Evolutionary conservation across 2,888 invertebrate genomes (phyloP).

Genomic region (Aphidius colemani): DNA sequence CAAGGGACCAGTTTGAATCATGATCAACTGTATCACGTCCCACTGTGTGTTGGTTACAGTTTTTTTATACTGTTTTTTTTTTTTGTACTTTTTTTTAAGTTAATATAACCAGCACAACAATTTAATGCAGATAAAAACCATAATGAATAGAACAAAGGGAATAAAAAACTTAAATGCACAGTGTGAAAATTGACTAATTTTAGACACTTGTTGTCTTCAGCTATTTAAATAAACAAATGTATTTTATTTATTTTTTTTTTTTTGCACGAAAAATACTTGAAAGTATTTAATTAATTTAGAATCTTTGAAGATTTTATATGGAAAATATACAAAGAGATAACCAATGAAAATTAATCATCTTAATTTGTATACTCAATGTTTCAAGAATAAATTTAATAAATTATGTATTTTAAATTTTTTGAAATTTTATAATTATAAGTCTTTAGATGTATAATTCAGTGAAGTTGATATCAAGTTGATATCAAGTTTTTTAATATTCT

Average conservation of each 20-base stretch:
- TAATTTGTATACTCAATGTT: no score
- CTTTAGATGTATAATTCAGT: no score
- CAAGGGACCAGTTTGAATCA: slow-evolving; percentile 18
- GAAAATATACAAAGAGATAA: no score
- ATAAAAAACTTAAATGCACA: slow-evolving; percentile 3
- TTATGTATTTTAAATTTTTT: no score
- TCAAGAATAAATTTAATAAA: no score
- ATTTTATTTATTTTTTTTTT: slow-evolving; percentile 5
- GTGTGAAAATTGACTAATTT: slow-evolving; percentile 19
- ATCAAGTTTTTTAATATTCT: no score
- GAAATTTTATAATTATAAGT: no score
- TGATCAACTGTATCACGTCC: neutral
- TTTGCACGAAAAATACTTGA: slow-evolving; percentile 2
- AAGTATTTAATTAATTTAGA: neutral
- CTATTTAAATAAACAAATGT: neutral
- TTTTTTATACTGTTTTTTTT: slow-evolving; percentile 28
- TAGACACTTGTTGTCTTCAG: slow-evolving; percentile 11
- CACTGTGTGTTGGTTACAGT: slow-evolving; percentile 14
- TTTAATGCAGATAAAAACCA: slow-evolving; percentile 49
- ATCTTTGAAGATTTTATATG: no score
- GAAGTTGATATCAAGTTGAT: no score
- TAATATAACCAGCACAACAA: slow-evolving; percentile 46
- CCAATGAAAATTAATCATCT: no score
- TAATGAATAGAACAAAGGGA: slow-evolving; percentile 36
- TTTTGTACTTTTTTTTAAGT: slow-evolving; percentile 13